phyloP scores from a whole-genome alignment of 1,140 invertebrate genomes.

The Rhagoletis pomonella region DNA sequence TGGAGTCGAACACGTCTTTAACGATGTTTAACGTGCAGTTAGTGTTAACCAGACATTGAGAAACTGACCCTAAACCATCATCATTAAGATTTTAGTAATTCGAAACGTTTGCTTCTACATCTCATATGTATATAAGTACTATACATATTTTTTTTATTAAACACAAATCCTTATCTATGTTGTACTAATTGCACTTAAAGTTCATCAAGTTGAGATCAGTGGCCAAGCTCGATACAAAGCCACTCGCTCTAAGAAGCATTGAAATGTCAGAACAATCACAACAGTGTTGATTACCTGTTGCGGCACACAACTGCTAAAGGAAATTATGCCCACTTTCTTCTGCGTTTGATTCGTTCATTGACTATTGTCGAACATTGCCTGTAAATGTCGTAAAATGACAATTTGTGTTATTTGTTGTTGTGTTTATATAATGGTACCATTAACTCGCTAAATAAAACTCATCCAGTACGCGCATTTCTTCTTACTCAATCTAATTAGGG shows the following conservation, averaged over 20 bases:
- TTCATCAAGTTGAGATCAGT: background rate
- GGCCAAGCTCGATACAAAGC: background rate
- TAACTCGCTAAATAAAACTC: constrained; percentile 37
- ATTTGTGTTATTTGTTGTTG: background rate
- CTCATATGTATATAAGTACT: too few relatives aligned
- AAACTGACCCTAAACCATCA: too few relatives aligned
- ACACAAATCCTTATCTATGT: constrained; percentile 14
- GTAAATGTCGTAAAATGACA: background rate
- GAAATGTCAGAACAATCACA: background rate
- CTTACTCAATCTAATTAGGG: constrained; percentile 12
- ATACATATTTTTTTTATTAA: background rate
- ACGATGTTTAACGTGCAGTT: too few relatives aligned
- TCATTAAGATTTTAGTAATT: too few relatives aligned
- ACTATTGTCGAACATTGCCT: background rate
- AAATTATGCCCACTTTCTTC: background rate
- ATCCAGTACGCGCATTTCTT: background rate
- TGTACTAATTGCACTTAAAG: constrained; percentile 12
- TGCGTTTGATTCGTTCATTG: background rate
- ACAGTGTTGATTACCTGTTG: background rate
- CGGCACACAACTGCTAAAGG: background rate
- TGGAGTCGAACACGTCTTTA: too few relatives aligned
- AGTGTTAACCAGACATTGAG: too few relatives aligned
- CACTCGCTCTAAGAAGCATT: background rate
- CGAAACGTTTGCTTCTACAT: background rate
- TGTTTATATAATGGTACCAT: constrained; percentile 33